These are phyloP conservation scores for Centroberyx gerrardi DNA, from an alignment of 2,797 vertebrate genomes.

Conservation along the genomic window DNA sequence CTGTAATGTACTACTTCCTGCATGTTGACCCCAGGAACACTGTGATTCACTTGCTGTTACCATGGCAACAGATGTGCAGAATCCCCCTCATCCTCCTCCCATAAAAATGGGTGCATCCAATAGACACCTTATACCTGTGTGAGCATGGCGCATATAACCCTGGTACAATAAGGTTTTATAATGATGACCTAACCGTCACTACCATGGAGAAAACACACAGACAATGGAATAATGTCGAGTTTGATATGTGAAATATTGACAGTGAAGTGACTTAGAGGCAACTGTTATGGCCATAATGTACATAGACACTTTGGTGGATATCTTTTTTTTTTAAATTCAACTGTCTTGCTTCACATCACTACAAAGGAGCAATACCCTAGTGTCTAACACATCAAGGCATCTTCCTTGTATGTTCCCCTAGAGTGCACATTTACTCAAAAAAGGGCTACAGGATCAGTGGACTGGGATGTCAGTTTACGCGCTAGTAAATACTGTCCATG, in stretches of 20 bases:
- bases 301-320: conserved; percentile 1
- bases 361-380: conserved; percentile 72
- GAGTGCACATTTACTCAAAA: conserved; percentile 69
- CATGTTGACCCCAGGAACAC: conserved; percentile 81
- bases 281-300: conserved; percentile 19
- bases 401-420: conserved; percentile 8
- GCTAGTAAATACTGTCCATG: conserved; percentile 40
- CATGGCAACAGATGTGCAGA: conserved; percentile 43
- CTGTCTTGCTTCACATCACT: conserved; percentile 43
- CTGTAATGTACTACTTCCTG: conserved; percentile 68
- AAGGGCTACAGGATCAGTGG: conserved; percentile 79
- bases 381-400: conserved; percentile 33
- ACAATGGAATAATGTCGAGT: background rate
- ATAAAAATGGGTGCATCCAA: conserved; percentile 55
- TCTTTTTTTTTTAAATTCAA: background rate
- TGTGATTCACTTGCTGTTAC: conserved; percentile 74
- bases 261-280: background rate
- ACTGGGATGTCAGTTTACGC: conserved; percentile 66
- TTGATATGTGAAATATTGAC: conserved; percentile 4
- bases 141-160: conserved; percentile 71
- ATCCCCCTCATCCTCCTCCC: background rate
- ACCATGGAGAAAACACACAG: conserved; percentile 31
- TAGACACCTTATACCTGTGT: conserved; percentile 44
- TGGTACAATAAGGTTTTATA: conserved; percentile 37
- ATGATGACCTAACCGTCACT: conserved; percentile 24